Base-by-base conservation (phyloP, 2,113 vertebrate species). In the Lota lota region DNA sequence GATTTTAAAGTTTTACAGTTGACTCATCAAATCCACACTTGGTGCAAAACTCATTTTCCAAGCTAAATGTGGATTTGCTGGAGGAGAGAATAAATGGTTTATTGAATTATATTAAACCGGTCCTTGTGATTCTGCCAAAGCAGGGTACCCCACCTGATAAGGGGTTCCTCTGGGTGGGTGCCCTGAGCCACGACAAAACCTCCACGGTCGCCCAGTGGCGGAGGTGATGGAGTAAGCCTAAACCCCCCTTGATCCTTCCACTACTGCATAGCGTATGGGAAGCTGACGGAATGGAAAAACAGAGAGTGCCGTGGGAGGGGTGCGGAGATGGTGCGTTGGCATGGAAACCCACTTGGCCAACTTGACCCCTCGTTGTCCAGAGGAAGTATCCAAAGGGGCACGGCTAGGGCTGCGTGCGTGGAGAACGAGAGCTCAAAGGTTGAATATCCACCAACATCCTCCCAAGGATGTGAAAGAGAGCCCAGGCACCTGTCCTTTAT, bases 141-240 rank as follows among this genome's bases (percentile, higher is more conserved):
- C 51, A 63, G 60, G 14, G 33, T 56, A 33, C 40, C 40, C 70
- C 76, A 81, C 74, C 82, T 74, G 74, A 80, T 60, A 47, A 47
- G 24, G 36, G 73, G 33, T 70, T 81, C 80, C 78, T 67, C 66
- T 24, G 66, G 72, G 69, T 67, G 19, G 75, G 85, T 79, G 84
- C 85, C 75, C 70, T 77, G 88, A 90, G 85, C 87, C 79, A 58
- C 61, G 77, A 80, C 78, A 63, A 69, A 73, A 75, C 86, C 88
- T 83, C 79, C 18, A 17, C 82, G 80, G 85, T 78, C 68, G 81
- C 80, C 75, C 78, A 82, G 77, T 76, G 66, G 83, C 70, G 56
- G 70, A 85, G 81, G 84, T 87, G 86, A 88, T 82, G 85, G 87
- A 83, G 86, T 86, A 82, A 77, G 76, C 77, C 87, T 83, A 90